Evolutionary conservation across 2,797 vertebrate species (phyloP).

Genomic region (Pygocentrus nattereri): DNA sequence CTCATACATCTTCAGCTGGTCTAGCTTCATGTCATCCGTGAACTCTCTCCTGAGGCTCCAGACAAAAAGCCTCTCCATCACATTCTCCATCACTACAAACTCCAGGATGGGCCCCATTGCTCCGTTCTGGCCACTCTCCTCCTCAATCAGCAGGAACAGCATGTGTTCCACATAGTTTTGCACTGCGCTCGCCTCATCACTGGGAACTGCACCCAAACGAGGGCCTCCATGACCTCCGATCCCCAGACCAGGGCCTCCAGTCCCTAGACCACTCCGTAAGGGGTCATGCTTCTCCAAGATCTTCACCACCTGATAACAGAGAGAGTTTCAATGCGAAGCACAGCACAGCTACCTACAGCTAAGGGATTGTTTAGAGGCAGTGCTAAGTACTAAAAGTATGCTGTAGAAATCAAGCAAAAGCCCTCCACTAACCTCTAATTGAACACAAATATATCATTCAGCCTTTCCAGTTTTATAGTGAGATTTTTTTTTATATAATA

Average conservation of each 20-base stretch:
- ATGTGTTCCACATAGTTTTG: conserved; percentile 99
- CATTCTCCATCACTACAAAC: conserved; percentile 96
- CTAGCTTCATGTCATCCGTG: conserved; percentile 95
- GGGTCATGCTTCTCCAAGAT: conserved; percentile 97
- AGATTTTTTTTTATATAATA: no score
- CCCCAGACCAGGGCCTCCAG: conserved; percentile 54
- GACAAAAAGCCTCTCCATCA: conserved; percentile 98
- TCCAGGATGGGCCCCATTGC: conserved; percentile 98
- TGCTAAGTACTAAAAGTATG: no score
- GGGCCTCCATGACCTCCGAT: conserved; percentile 51
- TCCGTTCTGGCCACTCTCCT: conserved; percentile 86
- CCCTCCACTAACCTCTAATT: no score
- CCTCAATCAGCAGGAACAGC: conserved; percentile 94
- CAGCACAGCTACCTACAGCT: no score
- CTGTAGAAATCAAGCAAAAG: no score
- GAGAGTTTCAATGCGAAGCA: no score
- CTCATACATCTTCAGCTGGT: conserved; percentile 98
- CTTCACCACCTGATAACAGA: conserved; percentile 88
- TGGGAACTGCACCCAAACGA: conserved; percentile 80
- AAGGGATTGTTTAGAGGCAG: no score
- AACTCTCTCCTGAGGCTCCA: conserved; percentile 95
- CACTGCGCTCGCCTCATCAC: conserved; percentile 93
- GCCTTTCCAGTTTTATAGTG: no score
- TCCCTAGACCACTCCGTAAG: conserved; percentile 80
- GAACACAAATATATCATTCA: no score